Conservation (phyloP, 2,113 vertebrate genomes). For the Lepidothrix coronata region DNA sequence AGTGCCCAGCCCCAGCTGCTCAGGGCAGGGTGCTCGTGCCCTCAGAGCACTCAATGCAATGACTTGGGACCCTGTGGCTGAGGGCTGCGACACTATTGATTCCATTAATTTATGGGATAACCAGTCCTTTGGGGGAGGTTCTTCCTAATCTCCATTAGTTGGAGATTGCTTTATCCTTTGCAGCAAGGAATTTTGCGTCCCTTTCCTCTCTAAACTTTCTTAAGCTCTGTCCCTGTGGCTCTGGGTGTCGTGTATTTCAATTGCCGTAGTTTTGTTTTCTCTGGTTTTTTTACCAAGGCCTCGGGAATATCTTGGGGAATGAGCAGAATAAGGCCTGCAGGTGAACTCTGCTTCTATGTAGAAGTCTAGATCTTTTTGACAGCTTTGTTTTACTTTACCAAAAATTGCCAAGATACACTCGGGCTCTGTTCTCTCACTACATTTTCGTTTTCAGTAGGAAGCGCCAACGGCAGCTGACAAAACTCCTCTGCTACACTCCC, state of each 20-base stretch:
- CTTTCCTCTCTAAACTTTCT: background rate
- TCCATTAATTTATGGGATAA: background rate
- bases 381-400: slow-evolving; percentile 16
- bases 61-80: background rate
- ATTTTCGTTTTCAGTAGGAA: slow-evolving; percentile 16
- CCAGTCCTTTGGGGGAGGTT: background rate
- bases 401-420: slow-evolving; percentile 29
- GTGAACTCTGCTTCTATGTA: background rate
- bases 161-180: background rate
- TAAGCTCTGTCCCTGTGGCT: background rate
- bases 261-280: background rate
- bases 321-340: background rate
- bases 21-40: background rate
- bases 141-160: slow-evolving; percentile 12
- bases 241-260: background rate
- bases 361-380: background rate
- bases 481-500: background rate
- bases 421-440: background rate
- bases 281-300: background rate
- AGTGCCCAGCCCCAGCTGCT: slow-evolving; percentile 14
- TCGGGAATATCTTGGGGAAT: background rate
- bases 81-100: background rate
- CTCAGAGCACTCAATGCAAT: background rate
- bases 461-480: slow-evolving; percentile 7
- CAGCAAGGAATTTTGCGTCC: background rate